Conservation (phyloP, 2,797 vertebrate genomes). For the Sternarchorhynchus goeldii region DNA sequence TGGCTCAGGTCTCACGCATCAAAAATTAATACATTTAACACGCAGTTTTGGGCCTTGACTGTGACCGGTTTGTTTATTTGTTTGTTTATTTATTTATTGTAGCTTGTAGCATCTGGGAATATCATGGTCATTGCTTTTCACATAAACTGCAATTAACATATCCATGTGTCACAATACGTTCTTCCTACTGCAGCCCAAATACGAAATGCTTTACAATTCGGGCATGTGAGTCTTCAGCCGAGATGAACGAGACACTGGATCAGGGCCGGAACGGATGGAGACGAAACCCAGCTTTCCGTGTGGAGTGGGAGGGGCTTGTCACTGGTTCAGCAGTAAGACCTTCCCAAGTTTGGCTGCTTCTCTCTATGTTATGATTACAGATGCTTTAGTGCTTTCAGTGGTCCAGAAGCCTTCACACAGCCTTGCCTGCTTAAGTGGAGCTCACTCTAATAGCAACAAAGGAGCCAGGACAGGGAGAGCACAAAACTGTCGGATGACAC, state of each 20-base stretch:
- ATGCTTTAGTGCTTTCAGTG: slow-evolving; percentile 62
- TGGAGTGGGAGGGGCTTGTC: neutral
- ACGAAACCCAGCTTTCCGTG: neutral
- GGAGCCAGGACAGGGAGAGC: slow-evolving; percentile 59
- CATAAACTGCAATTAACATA: neutral
- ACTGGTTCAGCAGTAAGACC: no score
- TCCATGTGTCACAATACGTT: neutral
- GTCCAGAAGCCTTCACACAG: slow-evolving; percentile 57
- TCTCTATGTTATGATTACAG: slow-evolving; percentile 61
- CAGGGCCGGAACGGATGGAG: neutral
- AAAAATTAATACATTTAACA: neutral
- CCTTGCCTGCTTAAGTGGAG: slow-evolving; percentile 62
- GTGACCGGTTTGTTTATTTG: neutral
- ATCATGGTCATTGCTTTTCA: neutral
- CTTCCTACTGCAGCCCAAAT: neutral
- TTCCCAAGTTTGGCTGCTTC: neutral
- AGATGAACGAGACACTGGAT: neutral
- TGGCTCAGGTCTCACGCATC: neutral
- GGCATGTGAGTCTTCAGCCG: neutral
- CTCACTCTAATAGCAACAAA: slow-evolving; percentile 62
- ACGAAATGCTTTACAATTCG: neutral
- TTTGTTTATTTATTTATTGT: no score
- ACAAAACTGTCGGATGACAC: slow-evolving; percentile 65
- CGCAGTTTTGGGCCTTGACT: neutral
- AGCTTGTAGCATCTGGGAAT: neutral